phyloP scores from a whole-genome alignment of 2,888 invertebrate genomes.

The Tortrix viridana region DNA sequence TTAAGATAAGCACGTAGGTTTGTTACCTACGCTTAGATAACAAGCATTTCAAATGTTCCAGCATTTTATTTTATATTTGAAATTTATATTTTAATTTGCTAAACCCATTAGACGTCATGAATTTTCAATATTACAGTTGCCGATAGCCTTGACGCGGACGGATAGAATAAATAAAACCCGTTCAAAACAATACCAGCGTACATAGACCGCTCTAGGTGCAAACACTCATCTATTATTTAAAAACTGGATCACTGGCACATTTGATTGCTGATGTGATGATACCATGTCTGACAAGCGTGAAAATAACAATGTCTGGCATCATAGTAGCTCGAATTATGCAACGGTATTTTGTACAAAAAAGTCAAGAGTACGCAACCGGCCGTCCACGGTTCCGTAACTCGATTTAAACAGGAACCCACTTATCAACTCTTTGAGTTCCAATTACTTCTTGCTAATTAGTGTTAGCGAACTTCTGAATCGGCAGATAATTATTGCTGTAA shows the following conservation, averaged over 20 bases:
- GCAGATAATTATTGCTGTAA: constrained; percentile 36
- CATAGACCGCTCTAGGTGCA: constrained; percentile 3
- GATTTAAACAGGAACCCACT: constrained; percentile 32
- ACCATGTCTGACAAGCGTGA: constrained; percentile 53
- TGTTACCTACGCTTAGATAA: too few relatives aligned
- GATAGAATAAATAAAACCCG: constrained; percentile 2
- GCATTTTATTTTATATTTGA: too few relatives aligned
- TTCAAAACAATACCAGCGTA: constrained; percentile 8
- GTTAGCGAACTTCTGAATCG: constrained; percentile 33
- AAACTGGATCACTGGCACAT: constrained; percentile 51
- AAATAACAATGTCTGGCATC: constrained; percentile 52
- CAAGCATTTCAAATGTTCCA: too few relatives aligned
- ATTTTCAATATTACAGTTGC: too few relatives aligned
- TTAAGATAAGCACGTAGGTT: too few relatives aligned
- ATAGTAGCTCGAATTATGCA: constrained; percentile 28
- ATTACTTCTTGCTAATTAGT: constrained; percentile 35
- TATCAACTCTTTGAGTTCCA: constrained; percentile 32
- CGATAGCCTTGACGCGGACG: too few relatives aligned
- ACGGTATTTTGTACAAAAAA: constrained; percentile 27
- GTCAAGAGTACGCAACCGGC: constrained; percentile 1
- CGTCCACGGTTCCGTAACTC: constrained; percentile 23
- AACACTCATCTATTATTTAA: constrained; percentile 28
- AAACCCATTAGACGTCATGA: too few relatives aligned
- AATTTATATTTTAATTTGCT: too few relatives aligned
- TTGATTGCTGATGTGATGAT: constrained; percentile 48